phyloP scores from a whole-genome alignment of 2,797 vertebrate genomes.

The Scolopax rusticola region DNA sequence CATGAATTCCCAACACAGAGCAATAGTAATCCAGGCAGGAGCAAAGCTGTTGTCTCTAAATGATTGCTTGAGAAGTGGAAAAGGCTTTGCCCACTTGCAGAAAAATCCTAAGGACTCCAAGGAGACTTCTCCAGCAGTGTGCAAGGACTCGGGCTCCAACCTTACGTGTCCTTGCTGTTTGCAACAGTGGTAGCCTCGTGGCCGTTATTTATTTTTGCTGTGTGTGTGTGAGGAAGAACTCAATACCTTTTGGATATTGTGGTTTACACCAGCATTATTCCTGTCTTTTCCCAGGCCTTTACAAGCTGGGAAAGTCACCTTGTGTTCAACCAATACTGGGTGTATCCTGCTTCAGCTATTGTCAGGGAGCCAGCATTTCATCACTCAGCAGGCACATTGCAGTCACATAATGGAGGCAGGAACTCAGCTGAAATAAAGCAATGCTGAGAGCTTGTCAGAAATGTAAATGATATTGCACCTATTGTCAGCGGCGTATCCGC shows the following conservation, averaged over 20 bases:
- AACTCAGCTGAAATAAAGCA: constrained; percentile 57
- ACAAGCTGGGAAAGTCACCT: constrained; percentile 69
- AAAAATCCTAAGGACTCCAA: neutral
- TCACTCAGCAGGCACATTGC: constrained; percentile 60
- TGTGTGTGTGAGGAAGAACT: neutral
- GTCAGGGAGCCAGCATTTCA: constrained; percentile 71
- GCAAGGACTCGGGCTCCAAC: neutral
- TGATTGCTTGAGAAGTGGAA: neutral
- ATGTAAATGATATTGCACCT: constrained; percentile 72
- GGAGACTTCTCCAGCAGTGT: neutral
- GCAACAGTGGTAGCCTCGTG: neutral
- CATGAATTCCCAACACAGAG: neutral
- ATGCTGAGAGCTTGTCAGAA: constrained; percentile 69
- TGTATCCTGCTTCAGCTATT: constrained; percentile 69
- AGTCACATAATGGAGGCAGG: constrained; percentile 52
- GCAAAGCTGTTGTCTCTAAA: neutral
- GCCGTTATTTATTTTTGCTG: constrained; percentile 29
- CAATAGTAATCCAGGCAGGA: neutral
- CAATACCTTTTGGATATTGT: constrained; percentile 33
- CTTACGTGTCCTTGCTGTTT: neutral
- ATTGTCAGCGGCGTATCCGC: constrained; percentile 43
- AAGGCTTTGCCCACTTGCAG: neutral
- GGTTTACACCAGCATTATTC: constrained; percentile 47
- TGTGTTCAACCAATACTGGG: constrained; percentile 71
- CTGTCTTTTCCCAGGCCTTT: constrained; percentile 67